These are phyloP conservation scores for Epizoanthus stellaris DNA, from an alignment of 92 coral and sea anemone species.

Conservation along the genomic window DNA sequence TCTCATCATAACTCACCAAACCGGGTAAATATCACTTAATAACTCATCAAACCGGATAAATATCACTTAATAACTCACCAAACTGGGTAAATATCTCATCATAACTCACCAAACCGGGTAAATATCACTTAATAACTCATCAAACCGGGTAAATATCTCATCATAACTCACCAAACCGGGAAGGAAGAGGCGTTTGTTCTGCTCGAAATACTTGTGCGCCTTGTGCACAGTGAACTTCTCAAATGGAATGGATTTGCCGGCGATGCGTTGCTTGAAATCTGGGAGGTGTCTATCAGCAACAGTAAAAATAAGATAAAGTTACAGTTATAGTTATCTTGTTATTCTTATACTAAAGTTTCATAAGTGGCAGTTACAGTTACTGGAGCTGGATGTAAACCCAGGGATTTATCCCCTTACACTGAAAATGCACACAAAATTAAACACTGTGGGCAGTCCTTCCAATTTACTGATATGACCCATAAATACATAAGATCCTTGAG, in stretches of 20 bases:
- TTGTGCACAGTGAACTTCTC: conserved; percentile 94
- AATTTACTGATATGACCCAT: too few species aligned
- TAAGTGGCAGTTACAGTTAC: too few species aligned
- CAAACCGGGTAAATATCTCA: neutral
- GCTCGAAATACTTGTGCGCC: conserved; percentile 82
- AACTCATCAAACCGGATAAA: neutral
- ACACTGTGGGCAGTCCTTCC: too few species aligned
- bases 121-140: neutral
- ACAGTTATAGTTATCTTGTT: neutral
- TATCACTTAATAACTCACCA: conserved; percentile 60
- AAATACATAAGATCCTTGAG: too few species aligned
- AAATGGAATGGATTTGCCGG: conserved; percentile 98
- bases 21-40: neutral
- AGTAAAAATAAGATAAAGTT: too few species aligned
- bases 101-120: too few species aligned
- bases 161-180: conserved; percentile 85
- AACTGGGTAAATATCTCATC: conserved; percentile 82
- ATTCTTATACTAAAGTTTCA: too few species aligned
- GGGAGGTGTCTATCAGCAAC: conserved; percentile 74
- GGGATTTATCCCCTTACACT: too few species aligned
- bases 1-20: too few species aligned
- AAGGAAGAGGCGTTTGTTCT: conserved; percentile 85
- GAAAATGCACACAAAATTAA: too few species aligned
- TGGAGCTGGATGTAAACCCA: too few species aligned
- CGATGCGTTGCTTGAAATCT: conserved; percentile 92